These are phyloP conservation scores for Amiota mariae DNA, from an alignment of 2,888 invertebrate genomes.

Conservation along the genomic window DNA sequence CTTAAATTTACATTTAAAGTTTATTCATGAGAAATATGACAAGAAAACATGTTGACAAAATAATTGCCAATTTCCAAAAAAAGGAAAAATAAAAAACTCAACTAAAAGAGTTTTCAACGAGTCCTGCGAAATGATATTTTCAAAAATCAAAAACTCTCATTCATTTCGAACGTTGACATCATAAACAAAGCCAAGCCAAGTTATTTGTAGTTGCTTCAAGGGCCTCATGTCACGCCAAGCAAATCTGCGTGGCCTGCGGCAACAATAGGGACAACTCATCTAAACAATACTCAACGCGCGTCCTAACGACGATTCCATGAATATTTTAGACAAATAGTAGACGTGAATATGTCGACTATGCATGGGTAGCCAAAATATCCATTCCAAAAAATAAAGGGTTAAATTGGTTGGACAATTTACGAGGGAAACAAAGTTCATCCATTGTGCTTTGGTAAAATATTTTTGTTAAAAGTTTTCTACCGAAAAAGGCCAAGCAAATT, in stretches of 20 bases:
- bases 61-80: slow-evolving; percentile 17
- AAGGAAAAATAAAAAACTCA: not conserved
- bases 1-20: no score
- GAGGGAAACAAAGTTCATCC: not conserved
- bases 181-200: slow-evolving; percentile 1
- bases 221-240: not conserved
- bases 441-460: no score
- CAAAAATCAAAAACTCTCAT: slow-evolving; percentile 7
- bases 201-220: not conserved
- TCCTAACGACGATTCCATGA: not conserved
- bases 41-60: slow-evolving; percentile 8
- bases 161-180: not conserved
- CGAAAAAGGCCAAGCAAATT: no score
- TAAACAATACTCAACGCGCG: no score
- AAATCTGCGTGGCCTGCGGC: slow-evolving; percentile 5
- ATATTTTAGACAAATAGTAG: slow-evolving; percentile 5
- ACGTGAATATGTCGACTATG: not conserved
- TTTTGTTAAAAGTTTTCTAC: no score
- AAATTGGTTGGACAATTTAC: slow-evolving; percentile 12
- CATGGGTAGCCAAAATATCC: no score
- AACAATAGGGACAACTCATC: no score
- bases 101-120: not conserved
- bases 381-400: not conserved
- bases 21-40: not conserved
- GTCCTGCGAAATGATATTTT: no score